Evolutionary conservation across 2,888 invertebrate genomes (phyloP).

Genomic region (Mechanitis messenoides): DNA sequence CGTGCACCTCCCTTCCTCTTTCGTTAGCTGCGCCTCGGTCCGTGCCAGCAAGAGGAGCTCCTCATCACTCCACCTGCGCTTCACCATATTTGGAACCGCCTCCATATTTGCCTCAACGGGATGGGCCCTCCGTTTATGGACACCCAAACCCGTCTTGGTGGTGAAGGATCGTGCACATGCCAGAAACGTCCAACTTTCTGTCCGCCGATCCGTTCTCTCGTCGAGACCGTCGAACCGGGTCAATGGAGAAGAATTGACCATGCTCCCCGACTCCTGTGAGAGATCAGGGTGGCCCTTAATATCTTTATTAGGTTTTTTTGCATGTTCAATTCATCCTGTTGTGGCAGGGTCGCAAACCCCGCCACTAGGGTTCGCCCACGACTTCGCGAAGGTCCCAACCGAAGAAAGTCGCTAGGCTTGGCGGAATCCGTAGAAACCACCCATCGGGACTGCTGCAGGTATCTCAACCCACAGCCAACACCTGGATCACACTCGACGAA

Average conservation of each 20-base stretch:
- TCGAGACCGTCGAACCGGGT: constrained; percentile 5
- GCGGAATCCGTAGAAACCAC: constrained; percentile 6
- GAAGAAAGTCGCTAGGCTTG: constrained; percentile 20
- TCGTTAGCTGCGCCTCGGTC: constrained; percentile 25
- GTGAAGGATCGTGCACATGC: constrained; percentile 20
- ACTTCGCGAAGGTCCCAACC: constrained; percentile 22
- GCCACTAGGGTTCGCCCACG: constrained; percentile 16
- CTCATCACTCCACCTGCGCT: constrained; percentile 28
- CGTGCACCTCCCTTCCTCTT: constrained; percentile 12
- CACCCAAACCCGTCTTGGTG: constrained; percentile 23
- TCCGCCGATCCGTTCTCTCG: constrained; percentile 10
- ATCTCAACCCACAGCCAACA: too few relatives aligned
- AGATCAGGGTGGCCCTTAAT: constrained; percentile 18
- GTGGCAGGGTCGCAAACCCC: constrained; percentile 23
- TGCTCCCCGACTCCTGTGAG: constrained; percentile 28
- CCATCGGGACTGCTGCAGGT: constrained; percentile 9
- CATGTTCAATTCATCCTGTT: background rate
- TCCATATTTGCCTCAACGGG: constrained; percentile 25
- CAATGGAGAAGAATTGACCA: constrained; percentile 12
- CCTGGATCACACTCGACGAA: too few relatives aligned
- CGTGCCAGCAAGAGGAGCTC: constrained; percentile 25
- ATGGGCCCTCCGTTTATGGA: constrained; percentile 24
- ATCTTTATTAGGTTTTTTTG: background rate
- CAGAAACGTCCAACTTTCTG: constrained; percentile 17
- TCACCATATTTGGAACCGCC: constrained; percentile 24